Evolutionary conservation across 37 sponge, comb jelly and placozoan species (phyloP), one percentile per base, ranked within the genome.

Genomic region (Cliona cf. orientalis): DNA sequence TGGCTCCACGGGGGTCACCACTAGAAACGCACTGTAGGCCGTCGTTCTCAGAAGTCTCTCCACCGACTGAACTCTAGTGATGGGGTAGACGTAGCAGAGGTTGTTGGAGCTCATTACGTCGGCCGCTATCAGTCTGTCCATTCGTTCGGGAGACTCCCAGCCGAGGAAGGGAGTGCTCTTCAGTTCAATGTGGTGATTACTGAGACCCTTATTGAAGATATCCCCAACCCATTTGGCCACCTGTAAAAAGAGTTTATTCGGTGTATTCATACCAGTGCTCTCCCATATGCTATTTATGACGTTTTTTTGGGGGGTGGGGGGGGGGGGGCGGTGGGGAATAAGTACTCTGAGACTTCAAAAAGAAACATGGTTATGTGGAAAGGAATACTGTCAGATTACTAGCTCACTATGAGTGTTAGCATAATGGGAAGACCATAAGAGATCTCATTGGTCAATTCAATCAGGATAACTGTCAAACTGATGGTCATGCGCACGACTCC

Each of bases 181-280:
- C 85, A 97, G 33, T 39, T 93, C 81, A 29, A 97, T 90, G 82
- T 93, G 94, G 17, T 89, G 91, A 46, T 97, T 92, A 59, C 93
- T 91, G 31, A 97, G 71, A 2, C 97, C 97, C 32, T 91, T 65
- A 63, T 93, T 95, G 86, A 98, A 95, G 1, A 81, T 32, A 74
- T 98, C 99, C n/a, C 99, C 99, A 28, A 93, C 92, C 99, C 96
- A 98, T 53, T 98, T 98, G 78, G 99, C 94, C 42, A 97, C 80
- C 93, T 92, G 68, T n/a, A n/a, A n/a, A n/a, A 80, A 2, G 39
- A 38, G 34, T 21, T 61, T n/a, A 61, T 21, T n/a, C 6, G n/a
- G n/a, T n/a, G n/a, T n/a, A n/a, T n/a, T n/a, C n/a, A n/a, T n/a
- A n/a, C n/a, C n/a, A n/a, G n/a, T n/a, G n/a, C n/a, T n/a, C n/a